Conservation (phyloP, 2,113 vertebrate species). For the Heterocephalus glaber region DNA sequence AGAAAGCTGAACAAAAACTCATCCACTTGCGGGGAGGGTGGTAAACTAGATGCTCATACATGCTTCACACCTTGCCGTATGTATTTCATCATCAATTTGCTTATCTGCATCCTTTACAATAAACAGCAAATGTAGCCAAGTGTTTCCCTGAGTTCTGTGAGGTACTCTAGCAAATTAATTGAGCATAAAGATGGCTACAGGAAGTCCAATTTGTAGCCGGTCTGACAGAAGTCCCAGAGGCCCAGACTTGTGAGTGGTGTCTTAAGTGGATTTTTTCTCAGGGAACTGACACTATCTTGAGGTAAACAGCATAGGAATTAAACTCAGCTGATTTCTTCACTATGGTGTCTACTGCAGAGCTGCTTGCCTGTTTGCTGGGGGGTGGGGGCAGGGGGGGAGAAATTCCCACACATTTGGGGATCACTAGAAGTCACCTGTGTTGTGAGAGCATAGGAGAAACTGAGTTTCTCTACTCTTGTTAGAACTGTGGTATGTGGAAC, state of each 20-base stretch:
- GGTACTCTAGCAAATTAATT: neutral
- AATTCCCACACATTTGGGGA: neutral
- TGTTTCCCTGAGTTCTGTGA: neutral
- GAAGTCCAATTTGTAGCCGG: neutral
- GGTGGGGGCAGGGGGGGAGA: too few relatives aligned
- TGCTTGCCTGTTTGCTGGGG: neutral
- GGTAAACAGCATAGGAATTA: neutral
- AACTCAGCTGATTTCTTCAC: neutral
- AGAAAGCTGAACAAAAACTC: neutral
- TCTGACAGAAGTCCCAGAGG: neutral
- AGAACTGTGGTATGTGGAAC: neutral
- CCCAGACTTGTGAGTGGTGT: neutral
- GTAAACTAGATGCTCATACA: neutral
- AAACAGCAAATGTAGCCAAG: neutral
- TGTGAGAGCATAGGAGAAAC: neutral
- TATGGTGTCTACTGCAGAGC: neutral
- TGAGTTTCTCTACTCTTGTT: neutral
- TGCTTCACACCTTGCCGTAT: neutral
- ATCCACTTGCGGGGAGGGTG: neutral
- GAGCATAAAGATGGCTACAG: neutral
- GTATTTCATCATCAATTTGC: neutral
- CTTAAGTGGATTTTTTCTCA: neutral
- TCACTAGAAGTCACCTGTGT: neutral
- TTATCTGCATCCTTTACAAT: neutral
- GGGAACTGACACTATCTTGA: neutral